These are phyloP conservation scores for Erebia palarica DNA, from an alignment of 2,888 invertebrate species.

Conservation along the genomic window DNA sequence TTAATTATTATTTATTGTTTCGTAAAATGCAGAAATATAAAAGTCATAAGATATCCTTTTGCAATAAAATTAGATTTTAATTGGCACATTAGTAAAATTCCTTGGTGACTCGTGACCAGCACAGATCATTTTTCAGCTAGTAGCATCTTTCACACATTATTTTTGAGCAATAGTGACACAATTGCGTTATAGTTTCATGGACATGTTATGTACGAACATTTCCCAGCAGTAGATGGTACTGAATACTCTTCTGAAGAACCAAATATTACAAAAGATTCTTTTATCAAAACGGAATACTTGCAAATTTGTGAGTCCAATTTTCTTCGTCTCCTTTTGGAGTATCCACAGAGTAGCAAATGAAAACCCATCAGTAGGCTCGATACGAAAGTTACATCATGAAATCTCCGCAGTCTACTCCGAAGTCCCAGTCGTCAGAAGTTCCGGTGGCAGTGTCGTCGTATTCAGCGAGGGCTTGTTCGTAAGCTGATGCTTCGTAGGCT, in stretches of 20 bases:
- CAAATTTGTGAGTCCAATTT: neutral
- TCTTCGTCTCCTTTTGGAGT: neutral
- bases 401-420: conserved; percentile 88
- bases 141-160: conserved; percentile 47
- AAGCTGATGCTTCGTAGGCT: conserved; percentile 82
- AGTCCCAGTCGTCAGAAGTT: conserved; percentile 85
- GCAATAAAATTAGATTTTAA: conserved; percentile 40
- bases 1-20: conserved; percentile 28
- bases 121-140: conserved; percentile 46
- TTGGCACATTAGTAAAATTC: conserved; percentile 59
- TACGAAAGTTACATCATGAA: conserved; percentile 83
- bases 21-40: conserved; percentile 43
- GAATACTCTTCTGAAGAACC: conserved; percentile 1
- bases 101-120: conserved; percentile 65
- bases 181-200: conserved; percentile 3
- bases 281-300: conserved; percentile 5
- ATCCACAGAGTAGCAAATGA: conserved; percentile 15
- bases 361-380: conserved; percentile 4
- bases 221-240: conserved; percentile 10
- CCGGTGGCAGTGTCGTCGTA: conserved; percentile 75
- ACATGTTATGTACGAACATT: neutral
- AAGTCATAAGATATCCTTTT: conserved; percentile 56
- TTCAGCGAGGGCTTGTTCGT: conserved; percentile 84
- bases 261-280: conserved; percentile 6
- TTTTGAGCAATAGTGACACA: conserved; percentile 49